These are phyloP conservation scores for Cryptus viduatorius DNA, from an alignment of 2,888 invertebrate species.

Conservation along the genomic window DNA sequence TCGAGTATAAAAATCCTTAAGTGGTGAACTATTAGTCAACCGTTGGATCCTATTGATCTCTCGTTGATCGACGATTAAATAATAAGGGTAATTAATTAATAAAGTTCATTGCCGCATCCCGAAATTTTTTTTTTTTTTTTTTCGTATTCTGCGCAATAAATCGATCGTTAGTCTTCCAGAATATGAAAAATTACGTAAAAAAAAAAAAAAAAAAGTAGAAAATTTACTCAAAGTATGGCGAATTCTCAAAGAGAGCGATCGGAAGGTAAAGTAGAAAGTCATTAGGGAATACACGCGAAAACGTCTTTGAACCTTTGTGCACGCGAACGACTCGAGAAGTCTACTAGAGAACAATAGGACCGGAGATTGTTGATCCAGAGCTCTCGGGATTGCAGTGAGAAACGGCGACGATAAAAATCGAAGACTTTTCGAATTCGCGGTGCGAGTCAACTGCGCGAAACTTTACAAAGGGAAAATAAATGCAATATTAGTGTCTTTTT, in stretches of 20 bases:
- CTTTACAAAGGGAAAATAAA: neutral
- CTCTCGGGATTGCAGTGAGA: neutral
- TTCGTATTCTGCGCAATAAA: too few relatives aligned
- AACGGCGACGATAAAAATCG: neutral
- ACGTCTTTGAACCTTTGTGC: neutral
- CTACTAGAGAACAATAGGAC: slow-evolving; percentile 17
- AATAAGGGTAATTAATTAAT: too few relatives aligned
- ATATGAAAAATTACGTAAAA: too few relatives aligned
- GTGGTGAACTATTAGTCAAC: too few relatives aligned
- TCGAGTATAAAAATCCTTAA: too few relatives aligned
- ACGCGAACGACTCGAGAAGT: slow-evolving; percentile 9
- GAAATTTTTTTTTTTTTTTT: too few relatives aligned
- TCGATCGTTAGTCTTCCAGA: too few relatives aligned
- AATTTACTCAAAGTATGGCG: neutral
- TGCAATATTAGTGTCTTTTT: too few relatives aligned
- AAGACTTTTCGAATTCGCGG: neutral
- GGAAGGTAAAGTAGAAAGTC: neutral
- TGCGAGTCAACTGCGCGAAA: neutral
- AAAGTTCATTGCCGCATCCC: too few relatives aligned
- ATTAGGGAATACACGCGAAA: slow-evolving; percentile 4
- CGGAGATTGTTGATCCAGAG: slow-evolving; percentile 35
- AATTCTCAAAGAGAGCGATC: neutral
- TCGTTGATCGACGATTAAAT: too few relatives aligned
- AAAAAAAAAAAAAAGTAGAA: neutral
- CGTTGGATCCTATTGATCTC: neutral